Base-by-base conservation (phyloP, 92 coral and sea anemone species). In the Montipora capitata region DNA sequence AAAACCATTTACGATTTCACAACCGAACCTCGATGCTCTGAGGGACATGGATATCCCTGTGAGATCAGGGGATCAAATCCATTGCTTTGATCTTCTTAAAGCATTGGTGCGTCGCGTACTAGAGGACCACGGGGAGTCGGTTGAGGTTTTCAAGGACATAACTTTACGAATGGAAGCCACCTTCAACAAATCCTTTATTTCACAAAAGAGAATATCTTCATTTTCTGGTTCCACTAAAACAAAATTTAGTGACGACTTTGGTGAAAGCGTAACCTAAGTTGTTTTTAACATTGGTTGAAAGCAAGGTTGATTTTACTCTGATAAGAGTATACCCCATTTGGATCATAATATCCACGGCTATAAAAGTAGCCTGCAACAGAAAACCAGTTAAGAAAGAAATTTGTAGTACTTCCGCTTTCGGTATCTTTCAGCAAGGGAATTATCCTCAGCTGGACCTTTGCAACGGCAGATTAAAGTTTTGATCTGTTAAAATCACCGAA, bases 1-100 rank as follows among this genome's bases (percentile, higher is more conserved):
- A 52, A 92, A 94, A 72, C 99, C 99, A 3, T 85, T 97, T 71
- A 90, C 77, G 78, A 94, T 96, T 49, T 78, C 98, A 1, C 91
- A 91, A 52, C 90, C 95, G 7, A 91, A 84, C 83, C 85, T 52
- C 16, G 83, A 76, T 10, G 88, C 88, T 35, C 79, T 96, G 41
- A 90, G 90, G 48, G 80, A 92, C 59, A 41, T 97, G 56, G 92
- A 93, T 56, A 94, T 97, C 11, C 93, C 99, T 0, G 94, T 97
- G 20, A 93, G 99, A 39, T 87, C 87, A n/a, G 99, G 98, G 9
- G 92, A 97, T 38, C 85, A 92, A 14, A 93, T 94, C 10, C 98
- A 97, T 87, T 96, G 99, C 77, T 96, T 97, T 69, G 99, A 97
- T 81, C 86, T 97, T 66, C 86, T 97, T 7, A 96, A 97, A 78